These are phyloP conservation scores for Parascotia fuliginaria DNA, from an alignment of 2,888 invertebrate species.

Conservation along the genomic window DNA sequence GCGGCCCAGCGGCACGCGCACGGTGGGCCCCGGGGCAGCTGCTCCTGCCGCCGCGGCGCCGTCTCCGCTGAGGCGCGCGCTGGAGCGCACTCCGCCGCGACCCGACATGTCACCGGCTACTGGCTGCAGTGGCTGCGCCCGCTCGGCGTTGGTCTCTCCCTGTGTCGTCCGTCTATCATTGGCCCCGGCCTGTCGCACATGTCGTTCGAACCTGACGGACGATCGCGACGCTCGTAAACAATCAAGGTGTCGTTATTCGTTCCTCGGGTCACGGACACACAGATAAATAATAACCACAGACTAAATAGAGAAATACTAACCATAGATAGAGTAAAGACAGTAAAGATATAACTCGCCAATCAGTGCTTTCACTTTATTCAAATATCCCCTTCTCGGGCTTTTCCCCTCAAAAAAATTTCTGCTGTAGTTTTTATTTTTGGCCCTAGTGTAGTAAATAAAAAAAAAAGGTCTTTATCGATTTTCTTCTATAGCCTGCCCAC, in stretches of 20 bases:
- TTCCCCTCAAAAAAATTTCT: no score
- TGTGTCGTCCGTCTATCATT: conserved; percentile 24
- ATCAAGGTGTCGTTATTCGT: conserved; percentile 19
- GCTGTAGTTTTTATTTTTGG: no score
- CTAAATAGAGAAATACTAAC: no score
- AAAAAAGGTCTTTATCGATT: no score
- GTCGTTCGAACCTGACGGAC: conserved; percentile 34
- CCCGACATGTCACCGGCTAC: conserved; percentile 47
- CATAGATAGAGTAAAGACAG: no score
- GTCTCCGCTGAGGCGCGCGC: conserved; percentile 64
- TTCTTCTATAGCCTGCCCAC: no score
- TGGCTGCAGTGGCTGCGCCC: conserved; percentile 38
- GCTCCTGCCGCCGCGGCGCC: conserved; percentile 14
- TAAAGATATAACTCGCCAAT: no score
- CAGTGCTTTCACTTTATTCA: no score
- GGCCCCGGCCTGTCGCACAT: conserved; percentile 39
- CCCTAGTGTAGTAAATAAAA: no score
- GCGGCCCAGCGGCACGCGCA: conserved; percentile 81
- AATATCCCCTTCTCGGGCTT: no score
- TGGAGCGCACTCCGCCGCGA: conserved; percentile 49
- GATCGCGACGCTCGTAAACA: conserved; percentile 40
- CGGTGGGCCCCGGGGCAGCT: conserved; percentile 12
- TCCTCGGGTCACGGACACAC: conserved; percentile 16
- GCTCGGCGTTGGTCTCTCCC: conserved; percentile 21
- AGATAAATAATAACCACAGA: conserved; percentile 24